Conservation (phyloP, 2,797 vertebrate genomes). For the Glossophaga mutica region DNA sequence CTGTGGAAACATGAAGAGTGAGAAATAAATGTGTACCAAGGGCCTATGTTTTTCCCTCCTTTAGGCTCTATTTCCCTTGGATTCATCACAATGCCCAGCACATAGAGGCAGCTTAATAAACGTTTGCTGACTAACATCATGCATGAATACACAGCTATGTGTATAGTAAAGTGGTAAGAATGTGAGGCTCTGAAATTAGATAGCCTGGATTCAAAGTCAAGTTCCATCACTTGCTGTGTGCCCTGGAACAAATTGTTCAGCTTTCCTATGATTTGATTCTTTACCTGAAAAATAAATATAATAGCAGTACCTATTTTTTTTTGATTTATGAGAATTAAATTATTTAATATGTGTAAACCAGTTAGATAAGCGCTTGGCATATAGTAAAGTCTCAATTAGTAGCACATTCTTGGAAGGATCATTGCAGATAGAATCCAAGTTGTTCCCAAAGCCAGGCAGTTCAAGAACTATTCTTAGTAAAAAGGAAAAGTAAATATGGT, state of each 20-base stretch:
- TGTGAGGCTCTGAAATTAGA: not conserved
- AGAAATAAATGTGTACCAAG: not conserved
- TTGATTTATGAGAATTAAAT: not conserved
- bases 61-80: not conserved
- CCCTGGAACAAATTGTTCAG: not conserved
- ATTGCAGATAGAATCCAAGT: not conserved
- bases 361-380: not conserved
- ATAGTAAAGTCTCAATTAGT: not conserved
- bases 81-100: not conserved
- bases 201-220: not conserved
- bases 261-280: not conserved
- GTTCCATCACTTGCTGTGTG: not conserved
- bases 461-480: not conserved
- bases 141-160: not conserved
- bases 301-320: not conserved
- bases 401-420: not conserved
- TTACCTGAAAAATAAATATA: not conserved
- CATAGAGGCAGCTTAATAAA: not conserved
- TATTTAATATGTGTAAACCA: not conserved
- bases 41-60: not conserved
- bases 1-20: not conserved
- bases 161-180: not conserved
- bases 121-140: not conserved
- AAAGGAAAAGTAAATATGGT: not conserved
- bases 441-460: not conserved